Evolutionary conservation across 2,113 vertebrate species (phyloP), one percentile per base, ranked within the genome.

Genomic region (Rhadina sibilatrix): DNA sequence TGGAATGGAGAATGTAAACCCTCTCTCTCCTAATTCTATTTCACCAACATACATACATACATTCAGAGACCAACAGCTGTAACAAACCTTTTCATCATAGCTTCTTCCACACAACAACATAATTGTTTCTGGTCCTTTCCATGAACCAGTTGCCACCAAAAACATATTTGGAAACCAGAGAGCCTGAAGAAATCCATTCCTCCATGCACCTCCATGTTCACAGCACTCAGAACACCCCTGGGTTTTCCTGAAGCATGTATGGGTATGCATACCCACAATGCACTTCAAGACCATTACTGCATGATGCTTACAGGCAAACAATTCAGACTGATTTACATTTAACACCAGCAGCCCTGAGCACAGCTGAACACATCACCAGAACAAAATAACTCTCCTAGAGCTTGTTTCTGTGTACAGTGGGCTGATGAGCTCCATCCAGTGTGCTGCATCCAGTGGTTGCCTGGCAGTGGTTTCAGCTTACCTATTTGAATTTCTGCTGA

Each of bases 341-440:
- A 27, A 50, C 25, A 50, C 5, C 49, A 50, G 49, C 25, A 54
- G 5, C 15, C n/a, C n/a, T 6, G 17, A 70, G 19, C 24, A 38
- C 23, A 52, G 9, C 30, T 14, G 12, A 44, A 14, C 70, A 17
- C 7, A 50, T 8, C 47, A 31, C 17, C 53, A 10, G 5, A 31
- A 13, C 7, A 50, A 37, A 13, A 23, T 0, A 3, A 1, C 17
- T 31, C 28, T 50, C 11, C 30, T 6, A 4, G 23, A 59, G 5
- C 38, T 89, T 79, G 2, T 30, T 71, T 37, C 53, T 30, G 0
- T 8, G 4, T 4, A 1, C 0, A 38, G 14, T 2, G 9, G 6
- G 9, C 40, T 60, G 30, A 40, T 5, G 3, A 83, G 27, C 28
- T 53, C 23, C 50, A 17, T 5, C 22, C 35, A 9, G 3, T 25